A percentile compares a stretch with the other conserved stretches of the same genome.
Conservation (phyloP, 1,140 invertebrate species). For the Chelonus insularis region DNA sequence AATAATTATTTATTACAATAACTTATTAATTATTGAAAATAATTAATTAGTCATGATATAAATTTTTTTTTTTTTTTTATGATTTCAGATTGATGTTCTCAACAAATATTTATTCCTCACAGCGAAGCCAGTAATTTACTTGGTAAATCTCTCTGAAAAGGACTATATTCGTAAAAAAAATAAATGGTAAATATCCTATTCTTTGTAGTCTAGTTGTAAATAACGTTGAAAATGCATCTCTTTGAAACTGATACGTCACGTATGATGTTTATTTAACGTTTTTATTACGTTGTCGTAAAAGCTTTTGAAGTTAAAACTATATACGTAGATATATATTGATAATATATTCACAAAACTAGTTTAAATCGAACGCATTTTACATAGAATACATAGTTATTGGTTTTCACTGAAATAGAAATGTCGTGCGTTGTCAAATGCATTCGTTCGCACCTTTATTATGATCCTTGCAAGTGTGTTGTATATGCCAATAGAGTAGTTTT, state of each 20-base stretch:
- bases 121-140: slow-evolving; percentile 97
- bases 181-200: slow-evolving; percentile 77
- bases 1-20: not conserved
- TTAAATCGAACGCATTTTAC: slow-evolving; percentile 25
- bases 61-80: slow-evolving; percentile 23
- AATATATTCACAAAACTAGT: slow-evolving; percentile 25
- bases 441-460: not conserved
- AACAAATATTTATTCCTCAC: slow-evolving; percentile 98
- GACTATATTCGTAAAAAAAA: slow-evolving; percentile 99
- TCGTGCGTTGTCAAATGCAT: slow-evolving; percentile 12
- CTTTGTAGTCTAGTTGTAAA: not conserved
- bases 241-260: not conserved
- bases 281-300: not conserved
- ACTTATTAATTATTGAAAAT: too few species aligned
- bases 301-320: not conserved
- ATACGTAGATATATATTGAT: not conserved
- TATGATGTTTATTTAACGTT: not conserved
- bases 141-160: slow-evolving; percentile 97
- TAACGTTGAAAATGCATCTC: not conserved
- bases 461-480: not conserved
- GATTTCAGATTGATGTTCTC: slow-evolving; percentile 88
- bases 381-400: slow-evolving; percentile 28
- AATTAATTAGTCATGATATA: too few species aligned
- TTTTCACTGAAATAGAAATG: slow-evolving; percentile 29
- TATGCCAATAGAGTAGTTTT: not conserved